phyloP scores from a whole-genome alignment of 2,113 vertebrate species.

The Eurypyga helias region DNA sequence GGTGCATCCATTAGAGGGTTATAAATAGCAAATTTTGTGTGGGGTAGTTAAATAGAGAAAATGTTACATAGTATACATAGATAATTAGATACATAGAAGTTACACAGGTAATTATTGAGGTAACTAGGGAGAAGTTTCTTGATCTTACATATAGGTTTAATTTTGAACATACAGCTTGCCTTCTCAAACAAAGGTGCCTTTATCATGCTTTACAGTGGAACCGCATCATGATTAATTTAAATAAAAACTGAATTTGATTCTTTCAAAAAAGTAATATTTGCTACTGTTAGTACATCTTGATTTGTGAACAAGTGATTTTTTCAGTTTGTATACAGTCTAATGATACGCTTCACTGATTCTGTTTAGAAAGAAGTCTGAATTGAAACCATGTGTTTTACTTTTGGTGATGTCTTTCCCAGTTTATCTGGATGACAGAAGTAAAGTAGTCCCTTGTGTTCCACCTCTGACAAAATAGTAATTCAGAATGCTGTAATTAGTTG shows the following conservation, averaged over 20 bases:
- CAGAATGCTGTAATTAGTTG: neutral
- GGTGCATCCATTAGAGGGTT: neutral
- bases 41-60: neutral
- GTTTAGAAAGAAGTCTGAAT: neutral
- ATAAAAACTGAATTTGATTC: neutral
- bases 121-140: neutral
- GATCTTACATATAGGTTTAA: neutral
- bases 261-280: neutral
- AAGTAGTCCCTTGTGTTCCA: neutral
- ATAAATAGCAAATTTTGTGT: neutral
- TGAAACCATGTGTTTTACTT: neutral
- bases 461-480: neutral
- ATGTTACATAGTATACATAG: neutral
- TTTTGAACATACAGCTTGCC: neutral
- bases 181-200: neutral
- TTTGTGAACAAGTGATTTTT: neutral
- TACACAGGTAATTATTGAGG: neutral
- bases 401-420: neutral
- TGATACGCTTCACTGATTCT: neutral
- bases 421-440: neutral
- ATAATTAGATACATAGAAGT: too few species aligned
- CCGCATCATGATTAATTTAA: neutral
- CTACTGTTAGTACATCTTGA: neutral
- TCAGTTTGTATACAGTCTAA: neutral
- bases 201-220: neutral